Conservation (phyloP, 2,113 vertebrate species). For the Sebastes schlegelii region DNA sequence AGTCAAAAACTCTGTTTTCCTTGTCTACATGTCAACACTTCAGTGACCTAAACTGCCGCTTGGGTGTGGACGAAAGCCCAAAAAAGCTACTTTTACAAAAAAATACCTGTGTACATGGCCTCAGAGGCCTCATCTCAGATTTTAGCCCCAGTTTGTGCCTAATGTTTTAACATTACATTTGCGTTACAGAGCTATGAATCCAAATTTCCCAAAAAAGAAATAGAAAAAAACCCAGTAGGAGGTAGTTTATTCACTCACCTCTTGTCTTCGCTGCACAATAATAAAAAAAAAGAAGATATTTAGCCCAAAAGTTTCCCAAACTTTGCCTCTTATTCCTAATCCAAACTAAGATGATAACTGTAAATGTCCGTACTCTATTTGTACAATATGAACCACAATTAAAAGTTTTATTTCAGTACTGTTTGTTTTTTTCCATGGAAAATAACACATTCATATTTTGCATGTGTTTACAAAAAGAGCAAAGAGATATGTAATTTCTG, state of each 20-base stretch:
- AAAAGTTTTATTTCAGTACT: not conserved
- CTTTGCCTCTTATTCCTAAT: not conserved
- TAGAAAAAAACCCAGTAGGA: not conserved
- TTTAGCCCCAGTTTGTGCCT: not conserved
- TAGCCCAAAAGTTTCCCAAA: not conserved
- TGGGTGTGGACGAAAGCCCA: too few species aligned
- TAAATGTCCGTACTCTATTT: not conserved
- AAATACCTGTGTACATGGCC: too few species aligned
- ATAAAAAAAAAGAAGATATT: not conserved
- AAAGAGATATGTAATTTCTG: not conserved
- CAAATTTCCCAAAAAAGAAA: not conserved
- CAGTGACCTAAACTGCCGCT: too few species aligned
- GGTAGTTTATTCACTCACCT: not conserved
- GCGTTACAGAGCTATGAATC: not conserved
- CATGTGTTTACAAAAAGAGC: not conserved
- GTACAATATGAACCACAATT: not conserved
- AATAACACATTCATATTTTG: not conserved
- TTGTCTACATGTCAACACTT: too few species aligned
- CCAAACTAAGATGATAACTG: too few species aligned
- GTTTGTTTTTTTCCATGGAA: not conserved
- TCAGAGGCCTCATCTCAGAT: not conserved
- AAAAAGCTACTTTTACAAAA: too few species aligned
- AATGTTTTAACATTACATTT: too few species aligned
- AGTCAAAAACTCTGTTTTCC: too few species aligned
- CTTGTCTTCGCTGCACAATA: not conserved